phyloP scores from a whole-genome alignment of 2,113 vertebrate genomes.

The Arothron firmamentum region DNA sequence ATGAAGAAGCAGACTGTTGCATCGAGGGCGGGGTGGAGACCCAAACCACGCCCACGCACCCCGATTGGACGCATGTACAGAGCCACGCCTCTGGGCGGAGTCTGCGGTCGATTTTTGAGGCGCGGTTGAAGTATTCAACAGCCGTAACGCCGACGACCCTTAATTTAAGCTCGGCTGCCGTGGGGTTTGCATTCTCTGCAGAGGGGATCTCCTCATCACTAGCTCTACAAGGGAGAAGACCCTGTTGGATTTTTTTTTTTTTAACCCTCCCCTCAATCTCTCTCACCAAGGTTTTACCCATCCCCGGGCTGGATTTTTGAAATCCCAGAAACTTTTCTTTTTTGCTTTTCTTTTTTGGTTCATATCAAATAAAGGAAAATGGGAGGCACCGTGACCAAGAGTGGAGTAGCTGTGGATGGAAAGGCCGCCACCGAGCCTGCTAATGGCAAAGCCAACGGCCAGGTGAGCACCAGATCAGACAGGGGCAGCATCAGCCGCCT shows the following conservation, averaged over 20 bases:
- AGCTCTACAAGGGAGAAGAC: constrained; percentile 16
- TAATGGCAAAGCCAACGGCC: constrained; percentile 85
- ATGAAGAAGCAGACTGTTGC: constrained; percentile 30
- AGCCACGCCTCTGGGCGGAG: constrained; percentile 70
- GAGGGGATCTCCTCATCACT: constrained; percentile 29
- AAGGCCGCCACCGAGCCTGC: constrained; percentile 68
- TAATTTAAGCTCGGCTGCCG: constrained; percentile 62
- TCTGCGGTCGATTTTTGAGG: constrained; percentile 62
- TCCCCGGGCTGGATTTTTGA: constrained; percentile 63
- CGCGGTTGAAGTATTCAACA: constrained; percentile 72
- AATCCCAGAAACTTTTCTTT: constrained; percentile 53
- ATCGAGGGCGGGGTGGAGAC: constrained; percentile 10
- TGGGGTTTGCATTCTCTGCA: constrained; percentile 32
- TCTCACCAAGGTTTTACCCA: constrained; percentile 7
- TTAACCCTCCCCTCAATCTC: constrained; percentile 23
- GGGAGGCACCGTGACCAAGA: constrained; percentile 87
- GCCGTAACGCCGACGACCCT: constrained; percentile 54
- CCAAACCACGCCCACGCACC: constrained; percentile 10
- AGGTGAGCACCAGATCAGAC: constrained; percentile 71
- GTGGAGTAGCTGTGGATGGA: constrained; percentile 79
- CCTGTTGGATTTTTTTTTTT: constrained; percentile 42
- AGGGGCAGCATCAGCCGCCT: constrained; percentile 14
- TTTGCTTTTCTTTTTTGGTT: constrained; percentile 53
- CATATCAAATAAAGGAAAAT: constrained; percentile 58
- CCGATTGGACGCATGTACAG: constrained; percentile 49